These are phyloP conservation scores for Caenorhabditis brenneri DNA, from an alignment of 1,140 invertebrate genomes.

Conservation along the genomic window DNA sequence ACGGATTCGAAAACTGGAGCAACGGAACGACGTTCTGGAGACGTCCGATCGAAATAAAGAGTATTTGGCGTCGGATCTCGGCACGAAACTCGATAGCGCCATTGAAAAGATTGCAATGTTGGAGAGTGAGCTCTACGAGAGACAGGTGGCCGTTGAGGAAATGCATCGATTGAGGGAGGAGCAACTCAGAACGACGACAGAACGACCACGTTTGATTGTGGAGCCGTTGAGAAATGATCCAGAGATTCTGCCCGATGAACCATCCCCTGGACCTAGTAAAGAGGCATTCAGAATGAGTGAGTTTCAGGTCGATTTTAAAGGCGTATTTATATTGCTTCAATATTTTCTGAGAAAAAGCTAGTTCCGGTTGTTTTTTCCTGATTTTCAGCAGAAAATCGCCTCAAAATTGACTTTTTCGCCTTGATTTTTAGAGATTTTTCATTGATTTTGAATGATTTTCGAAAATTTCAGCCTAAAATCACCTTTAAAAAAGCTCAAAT, in stretches of 20 bases:
- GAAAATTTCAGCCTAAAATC: too few relatives aligned
- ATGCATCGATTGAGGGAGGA: not conserved
- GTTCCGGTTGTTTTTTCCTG: too few relatives aligned
- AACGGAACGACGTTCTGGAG: not conserved
- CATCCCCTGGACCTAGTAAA: not conserved
- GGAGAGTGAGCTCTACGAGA: not conserved
- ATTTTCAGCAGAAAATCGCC: too few relatives aligned
- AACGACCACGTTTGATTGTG: not conserved
- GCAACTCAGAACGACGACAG: not conserved
- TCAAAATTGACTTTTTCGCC: too few relatives aligned
- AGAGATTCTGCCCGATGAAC: not conserved
- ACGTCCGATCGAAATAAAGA: constrained; percentile 10
- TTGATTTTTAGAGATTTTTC: too few relatives aligned
- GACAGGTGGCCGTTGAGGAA: not conserved
- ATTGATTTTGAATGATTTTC: too few relatives aligned
- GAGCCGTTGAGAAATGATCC: constrained; percentile 25
- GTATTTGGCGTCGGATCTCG: not conserved
- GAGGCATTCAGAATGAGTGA: constrained; percentile 14
- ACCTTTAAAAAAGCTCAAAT: too few relatives aligned
- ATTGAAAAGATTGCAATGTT: constrained; percentile 30
- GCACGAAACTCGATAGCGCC: not conserved
- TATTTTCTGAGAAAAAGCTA: too few relatives aligned
- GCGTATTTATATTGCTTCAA: too few relatives aligned
- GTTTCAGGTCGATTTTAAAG: not conserved
- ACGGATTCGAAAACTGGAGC: constrained; percentile 5